These are phyloP conservation scores for Xanthorhoe spadicearia DNA, from an alignment of 2,888 invertebrate genomes.

Conservation along the genomic window DNA sequence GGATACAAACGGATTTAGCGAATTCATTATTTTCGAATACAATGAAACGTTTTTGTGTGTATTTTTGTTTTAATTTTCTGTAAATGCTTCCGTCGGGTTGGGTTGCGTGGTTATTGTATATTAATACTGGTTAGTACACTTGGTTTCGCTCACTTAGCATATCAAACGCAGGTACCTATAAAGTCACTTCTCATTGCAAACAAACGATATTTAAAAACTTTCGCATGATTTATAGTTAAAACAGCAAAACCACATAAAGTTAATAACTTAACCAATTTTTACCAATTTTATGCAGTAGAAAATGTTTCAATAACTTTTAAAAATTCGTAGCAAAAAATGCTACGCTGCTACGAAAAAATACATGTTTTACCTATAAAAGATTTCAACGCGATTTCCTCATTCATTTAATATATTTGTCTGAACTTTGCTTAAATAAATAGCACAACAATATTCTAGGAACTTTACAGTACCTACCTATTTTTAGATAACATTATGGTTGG, in stretches of 20 bases:
- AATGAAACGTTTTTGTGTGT: slow-evolving; percentile 5
- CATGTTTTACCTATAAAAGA: neutral
- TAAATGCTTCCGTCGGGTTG: neutral
- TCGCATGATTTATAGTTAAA: no score
- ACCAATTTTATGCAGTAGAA: no score
- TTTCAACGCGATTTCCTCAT: slow-evolving; percentile 8
- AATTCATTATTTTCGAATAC: slow-evolving; percentile 15
- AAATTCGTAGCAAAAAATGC: neutral
- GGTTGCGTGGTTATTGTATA: neutral
- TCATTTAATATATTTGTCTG: neutral
- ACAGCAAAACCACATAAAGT: no score
- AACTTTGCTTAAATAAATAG: neutral
- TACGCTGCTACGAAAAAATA: slow-evolving; percentile 6
- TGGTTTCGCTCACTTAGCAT: no score
- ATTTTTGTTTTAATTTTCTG: slow-evolving; percentile 8
- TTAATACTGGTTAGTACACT: neutral
- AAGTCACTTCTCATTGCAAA: no score
- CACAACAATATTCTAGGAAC: neutral
- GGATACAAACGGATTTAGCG: slow-evolving; percentile 13
- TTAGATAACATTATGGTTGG: neutral
- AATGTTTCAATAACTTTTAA: neutral
- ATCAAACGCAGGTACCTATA: no score
- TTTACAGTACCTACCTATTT: neutral
- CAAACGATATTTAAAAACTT: no score
- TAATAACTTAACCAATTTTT: no score